Base-by-base conservation (phyloP, 1,140 invertebrate genomes). In the Choristoneura fumiferana region DNA sequence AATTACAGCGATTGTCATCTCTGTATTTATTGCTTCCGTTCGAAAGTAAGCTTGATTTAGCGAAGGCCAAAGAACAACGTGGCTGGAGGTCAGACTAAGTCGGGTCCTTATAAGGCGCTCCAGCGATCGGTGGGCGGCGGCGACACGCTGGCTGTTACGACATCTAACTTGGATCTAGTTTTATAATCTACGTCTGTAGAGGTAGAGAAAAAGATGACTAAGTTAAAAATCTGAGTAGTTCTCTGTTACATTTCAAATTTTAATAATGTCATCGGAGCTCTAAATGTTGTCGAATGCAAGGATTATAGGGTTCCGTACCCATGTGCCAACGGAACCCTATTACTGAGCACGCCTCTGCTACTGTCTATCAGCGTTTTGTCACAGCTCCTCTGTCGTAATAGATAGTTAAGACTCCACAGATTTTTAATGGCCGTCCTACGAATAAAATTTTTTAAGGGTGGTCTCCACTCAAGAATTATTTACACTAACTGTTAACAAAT, bases 111-210 rank as follows among this genome's bases (percentile, higher is more conserved):
- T 49, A 49, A 22, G 43, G 43, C 18, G 43, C 4, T 8, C 13
- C n/a, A n/a, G n/a, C n/a, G n/a, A n/a, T n/a, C 39, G 13, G 40
- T 9, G 35, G 3, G 15, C 15, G 15, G 43, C 43, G 43, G 43
- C 43, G 43, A 49, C 43, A 49, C 18, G 43, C 43, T 49, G 43
- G 43, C 43, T 49, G 43, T 49, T 49, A 17, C 40, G n/a, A 22
- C 43, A 10, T 4, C 22, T 49, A 49, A 18, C 35, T 8, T 9
- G 8, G 3, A 2, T 9, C 35, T 37, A 9, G 9, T 17, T 0
- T 12, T n/a, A 22, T 18, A 17, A 5, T 18, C 5, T 5, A 15
- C 17, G 0, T 13, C 10, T 13, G 1, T 13, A 39, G 37, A n/a
- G 10, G 5, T 0, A 13, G 37, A n/a, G n/a, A n/a, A n/a, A n/a